A percentile compares a stretch with the other conserved stretches of the same genome.
phyloP scores from a whole-genome alignment of 2,797 vertebrate species.

The Alauda arvensis region DNA sequence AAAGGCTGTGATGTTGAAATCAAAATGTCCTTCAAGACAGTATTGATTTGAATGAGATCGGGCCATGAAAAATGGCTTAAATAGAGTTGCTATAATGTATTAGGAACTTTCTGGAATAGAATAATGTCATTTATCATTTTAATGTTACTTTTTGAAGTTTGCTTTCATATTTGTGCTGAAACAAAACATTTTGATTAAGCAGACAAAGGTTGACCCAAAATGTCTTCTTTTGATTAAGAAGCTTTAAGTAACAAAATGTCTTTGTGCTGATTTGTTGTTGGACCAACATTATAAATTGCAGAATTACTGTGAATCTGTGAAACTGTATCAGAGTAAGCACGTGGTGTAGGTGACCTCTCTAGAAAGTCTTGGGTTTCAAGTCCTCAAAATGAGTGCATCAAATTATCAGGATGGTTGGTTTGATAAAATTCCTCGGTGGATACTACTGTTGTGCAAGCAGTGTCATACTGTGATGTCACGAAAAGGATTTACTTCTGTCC shows the following conservation, averaged over 20 bases:
- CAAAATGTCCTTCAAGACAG: background rate
- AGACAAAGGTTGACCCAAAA: background rate
- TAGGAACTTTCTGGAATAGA: conserved; percentile 9
- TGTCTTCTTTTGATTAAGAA: background rate
- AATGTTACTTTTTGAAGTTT: conserved; percentile 20
- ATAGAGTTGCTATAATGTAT: background rate
- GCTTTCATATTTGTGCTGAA: background rate
- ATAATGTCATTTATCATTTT: conserved; percentile 16
- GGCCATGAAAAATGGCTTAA: conserved; percentile 27
- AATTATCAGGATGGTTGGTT: background rate
- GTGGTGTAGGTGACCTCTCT: background rate
- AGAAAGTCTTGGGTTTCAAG: background rate
- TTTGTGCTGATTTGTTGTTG: background rate
- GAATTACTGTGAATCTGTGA: background rate
- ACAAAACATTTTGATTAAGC: conserved; percentile 22
- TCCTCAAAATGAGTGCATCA: background rate
- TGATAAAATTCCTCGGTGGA: background rate
- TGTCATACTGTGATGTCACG: background rate
- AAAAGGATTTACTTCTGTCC: background rate
- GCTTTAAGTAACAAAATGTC: background rate
- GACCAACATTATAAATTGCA: background rate
- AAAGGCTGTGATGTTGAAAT: conserved; percentile 18
- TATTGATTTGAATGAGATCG: conserved; percentile 2
- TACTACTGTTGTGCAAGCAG: background rate
- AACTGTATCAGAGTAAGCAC: background rate